Conservation (phyloP, 2,113 vertebrate genomes). For the Pangasianodon gigas region DNA sequence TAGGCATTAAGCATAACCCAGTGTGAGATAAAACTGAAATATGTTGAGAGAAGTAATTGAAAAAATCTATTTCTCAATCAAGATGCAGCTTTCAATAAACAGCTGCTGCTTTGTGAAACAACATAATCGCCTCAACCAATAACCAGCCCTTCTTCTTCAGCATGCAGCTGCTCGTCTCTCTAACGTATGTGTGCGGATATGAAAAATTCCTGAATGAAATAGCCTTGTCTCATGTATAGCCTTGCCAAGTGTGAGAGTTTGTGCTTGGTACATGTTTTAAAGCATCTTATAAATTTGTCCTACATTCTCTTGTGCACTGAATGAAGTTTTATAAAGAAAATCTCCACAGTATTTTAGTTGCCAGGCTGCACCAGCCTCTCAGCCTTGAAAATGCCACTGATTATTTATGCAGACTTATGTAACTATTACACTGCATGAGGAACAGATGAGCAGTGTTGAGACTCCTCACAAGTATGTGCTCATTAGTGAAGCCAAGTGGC, state of each 20-base stretch:
- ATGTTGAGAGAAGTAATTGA: not conserved
- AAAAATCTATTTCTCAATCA: slow-evolving; percentile 6
- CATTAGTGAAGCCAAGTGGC: not conserved
- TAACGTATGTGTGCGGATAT: too few relatives aligned
- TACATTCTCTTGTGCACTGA: not conserved
- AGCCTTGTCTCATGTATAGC: not conserved
- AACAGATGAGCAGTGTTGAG: not conserved
- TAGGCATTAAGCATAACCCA: not conserved
- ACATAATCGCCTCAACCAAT: slow-evolving; percentile 14
- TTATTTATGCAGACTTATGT: not conserved
- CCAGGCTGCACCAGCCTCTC: not conserved
- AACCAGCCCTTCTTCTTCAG: not conserved
- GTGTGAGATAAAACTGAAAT: not conserved
- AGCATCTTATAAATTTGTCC: not conserved
- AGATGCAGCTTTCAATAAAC: not conserved
- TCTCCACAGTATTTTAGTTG: not conserved
- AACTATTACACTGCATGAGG: not conserved
- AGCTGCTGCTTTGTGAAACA: not conserved
- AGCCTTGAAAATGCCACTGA: slow-evolving; percentile 21
- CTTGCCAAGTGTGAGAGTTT: not conserved
- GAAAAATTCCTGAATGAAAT: not conserved
- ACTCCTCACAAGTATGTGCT: not conserved
- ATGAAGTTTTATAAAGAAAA: not conserved
- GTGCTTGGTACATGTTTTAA: not conserved
- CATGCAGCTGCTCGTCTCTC: not conserved